Evolutionary conservation across 2,888 invertebrate genomes (phyloP).

Genomic region (Pemphredon lugubris): DNA sequence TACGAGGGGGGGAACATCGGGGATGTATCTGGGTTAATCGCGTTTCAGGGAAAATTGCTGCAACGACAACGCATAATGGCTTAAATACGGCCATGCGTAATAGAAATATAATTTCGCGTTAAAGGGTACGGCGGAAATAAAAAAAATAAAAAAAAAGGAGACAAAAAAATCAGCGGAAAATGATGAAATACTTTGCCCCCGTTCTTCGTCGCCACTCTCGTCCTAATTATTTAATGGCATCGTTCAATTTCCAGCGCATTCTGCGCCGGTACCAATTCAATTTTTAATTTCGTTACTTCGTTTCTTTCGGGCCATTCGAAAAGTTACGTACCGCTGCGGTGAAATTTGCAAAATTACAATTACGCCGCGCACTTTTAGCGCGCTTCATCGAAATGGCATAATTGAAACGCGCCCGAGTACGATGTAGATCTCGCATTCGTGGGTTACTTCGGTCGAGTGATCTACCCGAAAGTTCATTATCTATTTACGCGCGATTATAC

Average conservation of each 20-base stretch:
- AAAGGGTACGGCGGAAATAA: slow-evolving; percentile 47
- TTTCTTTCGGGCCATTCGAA: background rate
- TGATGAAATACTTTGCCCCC: slow-evolving; percentile 53
- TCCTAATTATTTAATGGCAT: slow-evolving; percentile 67
- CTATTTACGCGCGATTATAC: background rate
- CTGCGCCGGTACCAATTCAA: slow-evolving; percentile 26
- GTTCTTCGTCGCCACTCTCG: slow-evolving; percentile 44
- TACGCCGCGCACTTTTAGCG: too few relatives aligned
- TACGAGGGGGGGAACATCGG: slow-evolving; percentile 52
- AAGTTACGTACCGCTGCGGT: background rate
- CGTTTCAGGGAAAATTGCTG: slow-evolving; percentile 65
- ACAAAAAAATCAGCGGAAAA: slow-evolving; percentile 31
- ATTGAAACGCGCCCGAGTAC: too few relatives aligned
- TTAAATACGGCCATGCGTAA: slow-evolving; percentile 68
- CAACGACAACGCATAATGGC: slow-evolving; percentile 66
- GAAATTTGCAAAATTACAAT: background rate
- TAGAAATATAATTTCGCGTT: slow-evolving; percentile 67
- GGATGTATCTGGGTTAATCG: slow-evolving; percentile 63
- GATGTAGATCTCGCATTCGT: too few relatives aligned
- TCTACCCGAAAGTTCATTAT: background rate
- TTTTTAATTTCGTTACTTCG: slow-evolving; percentile 22
- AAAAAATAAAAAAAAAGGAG: slow-evolving; percentile 16
- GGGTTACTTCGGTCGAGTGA: background rate
- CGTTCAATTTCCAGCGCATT: slow-evolving; percentile 64
- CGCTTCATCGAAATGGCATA: too few relatives aligned